Evolutionary conservation across 2,888 invertebrate species (phyloP), one percentile per base, ranked within the genome.

Genomic region (Melolontha melolontha): DNA sequence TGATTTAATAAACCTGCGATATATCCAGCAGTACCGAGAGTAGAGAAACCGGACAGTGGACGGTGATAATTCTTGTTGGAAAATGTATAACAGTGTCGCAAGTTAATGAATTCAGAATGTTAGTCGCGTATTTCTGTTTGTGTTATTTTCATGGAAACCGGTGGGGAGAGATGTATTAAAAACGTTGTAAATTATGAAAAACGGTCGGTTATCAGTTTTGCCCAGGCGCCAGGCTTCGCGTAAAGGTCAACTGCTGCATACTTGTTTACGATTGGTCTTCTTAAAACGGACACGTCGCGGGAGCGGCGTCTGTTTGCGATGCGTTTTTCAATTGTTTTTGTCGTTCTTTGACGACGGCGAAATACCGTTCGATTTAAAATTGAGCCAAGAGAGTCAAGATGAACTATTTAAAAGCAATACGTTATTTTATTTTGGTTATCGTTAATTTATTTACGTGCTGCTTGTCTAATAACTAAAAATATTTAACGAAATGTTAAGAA

Each of bases 211-310:
- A 66, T 66, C 66, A 57, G 55, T 66, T 66, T 66, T 39, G 59
- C 69, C 65, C 70, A 75, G 75, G 72, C 75, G 75, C 73, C 75
- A 73, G 68, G 44, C 67, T 54, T 29, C 59, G 59, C 59, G 64
- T 70, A 75, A 74, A 75, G 75, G 75, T 75, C 75, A 75, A 75
- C 75, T 68, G 71, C 75, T 75, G 72, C 57, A 68, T 64, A 66
- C 64, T 64, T 64, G 64, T 51, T 64, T 64, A 64, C 47, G 59
- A 59, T 51, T 22, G 22, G n/a, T 16, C 29, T 51, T 51, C 34
- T 34, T 6, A 34, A 34, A 34, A 34, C 34, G 34, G 34, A 34
- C 34, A 34, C 34, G 34, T 34, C 34, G 34, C 34, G 34, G 34
- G 34, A 34, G 34, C 34, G 34, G 34, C 22, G 51, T 51, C 22